A percentile compares a stretch with the other conserved stretches of the same genome.
Conservation (phyloP, 64 coral and sea anemone species). For the Cladopsammia gracilis region DNA sequence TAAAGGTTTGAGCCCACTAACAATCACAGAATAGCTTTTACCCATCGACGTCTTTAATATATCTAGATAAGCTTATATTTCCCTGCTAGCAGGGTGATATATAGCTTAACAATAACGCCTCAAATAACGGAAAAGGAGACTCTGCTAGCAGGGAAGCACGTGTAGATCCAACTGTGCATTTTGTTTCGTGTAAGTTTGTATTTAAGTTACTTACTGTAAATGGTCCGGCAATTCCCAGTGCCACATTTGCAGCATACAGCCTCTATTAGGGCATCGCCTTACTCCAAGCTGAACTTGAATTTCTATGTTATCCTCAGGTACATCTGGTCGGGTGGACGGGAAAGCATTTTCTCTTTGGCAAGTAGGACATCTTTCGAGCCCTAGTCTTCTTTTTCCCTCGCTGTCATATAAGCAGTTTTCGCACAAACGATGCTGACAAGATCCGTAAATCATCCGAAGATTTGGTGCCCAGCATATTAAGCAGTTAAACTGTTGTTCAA, state of each 20-base stretch:
- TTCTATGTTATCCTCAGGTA: constrained; percentile 96
- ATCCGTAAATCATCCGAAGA: constrained; percentile 91
- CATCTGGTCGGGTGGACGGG: constrained; percentile 74
- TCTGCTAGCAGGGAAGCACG: too few species aligned
- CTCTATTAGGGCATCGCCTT: constrained; percentile 69
- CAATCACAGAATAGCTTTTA: too few species aligned
- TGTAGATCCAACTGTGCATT: too few species aligned
- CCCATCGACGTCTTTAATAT: too few species aligned
- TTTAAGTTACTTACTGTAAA: constrained; percentile 67
- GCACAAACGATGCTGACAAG: constrained; percentile 96
- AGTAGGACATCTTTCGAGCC: constrained; percentile 88
- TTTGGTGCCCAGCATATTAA: constrained; percentile 87
- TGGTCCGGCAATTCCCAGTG: constrained; percentile 82
- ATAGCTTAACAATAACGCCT: too few species aligned
- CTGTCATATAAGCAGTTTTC: constrained; percentile 84
- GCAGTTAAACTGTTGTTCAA: constrained; percentile 92
- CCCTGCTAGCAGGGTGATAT: too few species aligned
- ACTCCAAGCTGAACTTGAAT: constrained; percentile 88
- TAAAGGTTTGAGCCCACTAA: too few species aligned
- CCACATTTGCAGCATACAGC: constrained; percentile 91
- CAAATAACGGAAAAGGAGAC: too few species aligned
- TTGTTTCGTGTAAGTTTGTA: background rate
- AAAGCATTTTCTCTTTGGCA: constrained; percentile 87
- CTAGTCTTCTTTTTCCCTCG: constrained; percentile 57
- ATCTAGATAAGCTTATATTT: too few species aligned